Percentiles rank a stretch among this genome's conserved stretches.
Evolutionary conservation across 2,113 vertebrate genomes (phyloP).

Genomic region (Daphoenositta chrysoptera): DNA sequence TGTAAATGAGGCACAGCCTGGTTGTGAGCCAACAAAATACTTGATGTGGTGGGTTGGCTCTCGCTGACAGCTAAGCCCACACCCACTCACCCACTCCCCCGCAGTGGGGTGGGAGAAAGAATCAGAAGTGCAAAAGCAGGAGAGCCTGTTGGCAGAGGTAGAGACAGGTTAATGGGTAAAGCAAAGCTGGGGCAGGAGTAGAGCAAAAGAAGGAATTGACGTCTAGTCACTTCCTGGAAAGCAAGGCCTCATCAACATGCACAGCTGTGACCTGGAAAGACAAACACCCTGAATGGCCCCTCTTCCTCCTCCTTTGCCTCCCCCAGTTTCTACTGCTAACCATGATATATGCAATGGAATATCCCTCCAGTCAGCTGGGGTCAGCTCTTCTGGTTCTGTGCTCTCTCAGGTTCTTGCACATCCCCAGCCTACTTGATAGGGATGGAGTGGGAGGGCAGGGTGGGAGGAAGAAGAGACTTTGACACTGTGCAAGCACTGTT

Average conservation of each 20-base stretch:
- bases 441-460: accelerated
- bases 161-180: neutral
- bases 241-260: neutral
- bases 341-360: neutral
- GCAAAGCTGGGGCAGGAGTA: neutral
- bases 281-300: neutral
- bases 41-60: neutral
- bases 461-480: neutral
- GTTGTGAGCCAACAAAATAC: neutral
- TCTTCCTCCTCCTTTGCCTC: neutral
- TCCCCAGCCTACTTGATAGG: neutral
- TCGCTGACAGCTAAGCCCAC: neutral
- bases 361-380: neutral
- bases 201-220: neutral
- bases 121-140: neutral
- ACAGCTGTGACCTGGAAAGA: neutral
- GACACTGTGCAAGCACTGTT: neutral
- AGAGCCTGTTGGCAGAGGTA: neutral
- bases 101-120: neutral
- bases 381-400: neutral
- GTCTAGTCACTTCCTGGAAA: neutral
- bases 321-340: neutral
- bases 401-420: neutral
- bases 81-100: neutral
- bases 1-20: neutral